Base-by-base conservation (phyloP, 2,797 vertebrate genomes). In the Mormyrops boulengeri region DNA sequence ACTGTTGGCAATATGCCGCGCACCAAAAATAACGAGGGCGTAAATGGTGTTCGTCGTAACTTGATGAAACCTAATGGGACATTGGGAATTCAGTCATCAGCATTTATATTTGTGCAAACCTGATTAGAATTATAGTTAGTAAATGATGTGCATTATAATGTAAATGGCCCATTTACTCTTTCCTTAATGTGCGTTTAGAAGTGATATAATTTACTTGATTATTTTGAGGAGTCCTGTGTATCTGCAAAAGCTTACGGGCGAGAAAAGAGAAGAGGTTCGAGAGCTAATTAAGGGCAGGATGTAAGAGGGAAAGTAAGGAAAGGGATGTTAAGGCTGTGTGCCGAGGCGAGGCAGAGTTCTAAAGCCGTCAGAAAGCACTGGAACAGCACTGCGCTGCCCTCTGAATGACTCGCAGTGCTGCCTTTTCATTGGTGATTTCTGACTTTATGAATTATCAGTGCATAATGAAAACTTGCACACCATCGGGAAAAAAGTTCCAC, bases 51-150 rank as follows among this genome's bases (percentile, higher is more conserved):
- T 85, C 11, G 11, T 34, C 4, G 84, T 53, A 53, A 50, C 50
- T 52, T 52, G 82, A 85, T 85, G 84, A 53, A 53, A 53, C 84
- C 47, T 50, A 50, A 47, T 47, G 82, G 82, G 82, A 85, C 44
- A n/a, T n/a, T 52, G 47, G 84, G 26, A 85, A 85, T 30, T 30
- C 84, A 85, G 47, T 85, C 47, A 85, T 85, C 84, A 50, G 50
- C 50, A 53, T 85, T 85, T 85, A 30, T 53, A 85, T 85, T 50
- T 85, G 22, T 53, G 47, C 47, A 50, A 85, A 85, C 47, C 84
- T 85, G 84, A 85, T 85, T 50, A 50, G 84, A 85, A 53, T 85
- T 85, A 85, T 85, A 50, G 84, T 50, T 85, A 53, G 84, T 53
- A 85, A 85, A 53, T 30, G 84, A 53, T 26, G 84, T 85, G 49